A percentile compares a stretch with the other conserved stretches of the same genome.
Evolutionary conservation across 2,888 invertebrate species (phyloP).

Genomic region (Sarcophaga subvicina): DNA sequence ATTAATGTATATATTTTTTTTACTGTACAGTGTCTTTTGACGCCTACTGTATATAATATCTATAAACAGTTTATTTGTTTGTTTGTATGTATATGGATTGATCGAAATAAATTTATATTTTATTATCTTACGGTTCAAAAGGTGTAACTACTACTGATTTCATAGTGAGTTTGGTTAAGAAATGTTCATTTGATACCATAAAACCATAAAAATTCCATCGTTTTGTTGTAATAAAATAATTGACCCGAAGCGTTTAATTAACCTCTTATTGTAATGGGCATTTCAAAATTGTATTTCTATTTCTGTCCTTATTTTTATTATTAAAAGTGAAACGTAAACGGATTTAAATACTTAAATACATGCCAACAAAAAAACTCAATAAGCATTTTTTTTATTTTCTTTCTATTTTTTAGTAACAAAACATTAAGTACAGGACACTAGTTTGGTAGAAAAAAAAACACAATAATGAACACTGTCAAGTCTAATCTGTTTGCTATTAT

Average conservation of each 20-base stretch:
- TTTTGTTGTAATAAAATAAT: neutral
- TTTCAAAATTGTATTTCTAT: no score
- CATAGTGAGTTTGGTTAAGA: slow-evolving; percentile 11
- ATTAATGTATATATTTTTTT: no score
- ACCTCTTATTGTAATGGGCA: neutral
- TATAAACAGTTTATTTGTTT: neutral
- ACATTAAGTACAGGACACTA: no score
- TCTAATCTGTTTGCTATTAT: no score
- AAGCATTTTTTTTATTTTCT: no score
- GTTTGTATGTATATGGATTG: neutral
- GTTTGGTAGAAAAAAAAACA: no score
- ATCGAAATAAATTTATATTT: neutral
- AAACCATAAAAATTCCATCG: slow-evolving; percentile 7
- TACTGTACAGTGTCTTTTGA: neutral
- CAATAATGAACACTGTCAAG: no score
- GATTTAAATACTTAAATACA: neutral
- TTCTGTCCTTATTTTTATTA: no score
- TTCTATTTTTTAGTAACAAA: no score
- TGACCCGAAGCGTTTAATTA: slow-evolving; percentile 47
- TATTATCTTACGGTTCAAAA: slow-evolving; percentile 52
- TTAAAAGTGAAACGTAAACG: neutral
- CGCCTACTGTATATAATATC: no score
- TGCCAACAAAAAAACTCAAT: no score
- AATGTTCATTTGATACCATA: slow-evolving; percentile 10
- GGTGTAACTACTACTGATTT: slow-evolving; percentile 58